Evolutionary conservation across 2,888 invertebrate species (phyloP).

Genomic region (Clostera curtula): DNA sequence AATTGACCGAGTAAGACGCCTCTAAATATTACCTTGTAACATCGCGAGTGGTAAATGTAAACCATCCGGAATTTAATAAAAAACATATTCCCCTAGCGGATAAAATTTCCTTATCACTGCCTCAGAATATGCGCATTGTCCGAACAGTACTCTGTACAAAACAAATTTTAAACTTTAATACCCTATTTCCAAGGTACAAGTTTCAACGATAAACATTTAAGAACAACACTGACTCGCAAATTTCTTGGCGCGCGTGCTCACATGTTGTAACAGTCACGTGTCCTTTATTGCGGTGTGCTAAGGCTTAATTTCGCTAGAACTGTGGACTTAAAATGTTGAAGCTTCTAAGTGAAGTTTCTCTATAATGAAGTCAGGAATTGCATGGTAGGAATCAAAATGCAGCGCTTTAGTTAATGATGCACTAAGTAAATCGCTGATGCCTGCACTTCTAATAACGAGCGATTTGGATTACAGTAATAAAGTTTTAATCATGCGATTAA

Average conservation of each 20-base stretch:
- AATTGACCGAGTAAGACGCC: too few species aligned
- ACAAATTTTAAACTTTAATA: constrained; percentile 1
- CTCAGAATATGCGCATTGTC: constrained; percentile 10
- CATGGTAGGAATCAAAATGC: constrained; percentile 19
- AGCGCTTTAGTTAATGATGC: constrained; percentile 23
- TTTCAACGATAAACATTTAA: constrained; percentile 3
- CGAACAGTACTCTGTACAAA: constrained; percentile 2
- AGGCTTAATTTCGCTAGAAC: constrained; percentile 1
- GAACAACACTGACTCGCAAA: constrained; percentile 11
- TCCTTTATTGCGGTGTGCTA: rapidly evolving
- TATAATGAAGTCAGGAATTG: constrained; percentile 33
- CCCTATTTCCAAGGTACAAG: background rate
- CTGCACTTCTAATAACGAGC: constrained; percentile 3
- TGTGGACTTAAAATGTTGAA: background rate
- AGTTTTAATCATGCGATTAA: too few species aligned
- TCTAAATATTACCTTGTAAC: background rate
- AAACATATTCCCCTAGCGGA: constrained; percentile 8
- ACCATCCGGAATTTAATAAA: constrained; percentile 15
- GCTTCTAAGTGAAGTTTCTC: constrained; percentile 13
- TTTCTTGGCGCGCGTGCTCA: constrained; percentile 7
- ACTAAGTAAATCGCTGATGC: constrained; percentile 11
- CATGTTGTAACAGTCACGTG: background rate
- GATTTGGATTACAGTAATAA: too few species aligned
- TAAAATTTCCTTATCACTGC: constrained; percentile 10
- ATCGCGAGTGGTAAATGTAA: constrained; percentile 17